Conservation (phyloP, 1,140 invertebrate species). For the Atta colombica region DNA sequence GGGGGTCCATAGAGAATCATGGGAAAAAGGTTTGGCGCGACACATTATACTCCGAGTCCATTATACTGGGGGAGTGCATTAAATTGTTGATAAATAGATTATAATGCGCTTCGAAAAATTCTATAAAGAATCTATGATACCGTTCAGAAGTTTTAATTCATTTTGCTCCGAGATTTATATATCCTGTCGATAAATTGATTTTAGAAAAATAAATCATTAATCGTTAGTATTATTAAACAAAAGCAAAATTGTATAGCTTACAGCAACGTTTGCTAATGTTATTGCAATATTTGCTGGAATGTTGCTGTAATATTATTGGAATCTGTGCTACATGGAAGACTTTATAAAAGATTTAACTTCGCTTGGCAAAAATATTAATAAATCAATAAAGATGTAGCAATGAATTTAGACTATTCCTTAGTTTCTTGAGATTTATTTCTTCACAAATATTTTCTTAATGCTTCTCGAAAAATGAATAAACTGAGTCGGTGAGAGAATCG, state of each 20-base stretch:
- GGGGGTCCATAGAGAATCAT: slow-evolving; percentile 69
- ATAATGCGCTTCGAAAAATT: slow-evolving; percentile 45
- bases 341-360: not conserved
- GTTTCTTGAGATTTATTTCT: not conserved
- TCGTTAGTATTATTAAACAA: not conserved
- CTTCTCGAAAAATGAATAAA: not conserved
- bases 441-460: not conserved
- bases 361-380: not conserved
- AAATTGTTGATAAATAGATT: slow-evolving; percentile 83
- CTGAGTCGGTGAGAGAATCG: not conserved
- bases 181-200: not conserved
- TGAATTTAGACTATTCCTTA: not conserved
- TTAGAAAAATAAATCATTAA: not conserved
- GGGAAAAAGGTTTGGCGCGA: slow-evolving; percentile 77
- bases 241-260: not conserved
- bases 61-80: slow-evolving; percentile 80
- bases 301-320: too few species aligned
- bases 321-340: too few species aligned
- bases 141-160: not conserved
- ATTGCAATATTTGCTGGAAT: too few species aligned
- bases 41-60: slow-evolving; percentile 78
- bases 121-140: slow-evolving; percentile 11
- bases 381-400: not conserved
- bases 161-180: not conserved
- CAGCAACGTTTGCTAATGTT: too few species aligned